Evolutionary conservation across 2,113 vertebrate species (phyloP).

Genomic region (Sisor rabdophorus): DNA sequence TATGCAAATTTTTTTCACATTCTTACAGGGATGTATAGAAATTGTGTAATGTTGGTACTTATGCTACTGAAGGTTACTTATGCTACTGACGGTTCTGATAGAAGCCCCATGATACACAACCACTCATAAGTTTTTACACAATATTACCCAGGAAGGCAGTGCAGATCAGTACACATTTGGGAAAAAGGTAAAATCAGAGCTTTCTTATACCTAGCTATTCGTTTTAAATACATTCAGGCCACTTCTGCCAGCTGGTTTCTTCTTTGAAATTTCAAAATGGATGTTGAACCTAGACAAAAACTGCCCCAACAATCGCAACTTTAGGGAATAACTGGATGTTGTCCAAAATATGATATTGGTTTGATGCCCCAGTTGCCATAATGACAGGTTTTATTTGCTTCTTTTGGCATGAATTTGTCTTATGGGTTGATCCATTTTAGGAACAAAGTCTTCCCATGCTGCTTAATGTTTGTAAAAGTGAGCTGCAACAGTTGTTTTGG

Average conservation of each 20-base stretch:
- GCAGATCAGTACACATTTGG: not conserved
- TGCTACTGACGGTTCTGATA: too few species aligned
- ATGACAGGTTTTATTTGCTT: not conserved
- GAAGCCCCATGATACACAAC: too few species aligned
- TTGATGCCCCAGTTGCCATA: slow-evolving; percentile 15
- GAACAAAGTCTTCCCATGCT: slow-evolving; percentile 3
- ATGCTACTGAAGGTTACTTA: too few species aligned
- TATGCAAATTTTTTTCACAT: too few species aligned
- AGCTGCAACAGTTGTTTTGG: slow-evolving; percentile 3
- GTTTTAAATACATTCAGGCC: not conserved
- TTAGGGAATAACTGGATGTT: not conserved
- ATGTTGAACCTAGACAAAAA: not conserved
- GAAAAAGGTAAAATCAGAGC: not conserved
- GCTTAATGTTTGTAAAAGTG: slow-evolving; percentile 20
- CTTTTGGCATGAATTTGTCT: not conserved
- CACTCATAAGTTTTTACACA: not conserved
- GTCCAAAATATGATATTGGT: slow-evolving; percentile 24
- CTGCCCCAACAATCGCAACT: not conserved
- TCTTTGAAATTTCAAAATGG: not conserved
- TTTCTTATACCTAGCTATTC: not conserved
- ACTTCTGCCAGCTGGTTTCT: not conserved
- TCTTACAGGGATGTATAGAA: too few species aligned
- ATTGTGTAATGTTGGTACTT: too few species aligned
- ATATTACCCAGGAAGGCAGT: not conserved
- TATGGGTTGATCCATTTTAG: slow-evolving; percentile 15